Percentiles rank a stretch among this genome's conserved stretches.
Conservation (phyloP, 2,888 invertebrate species). For the Meteorus colon region DNA sequence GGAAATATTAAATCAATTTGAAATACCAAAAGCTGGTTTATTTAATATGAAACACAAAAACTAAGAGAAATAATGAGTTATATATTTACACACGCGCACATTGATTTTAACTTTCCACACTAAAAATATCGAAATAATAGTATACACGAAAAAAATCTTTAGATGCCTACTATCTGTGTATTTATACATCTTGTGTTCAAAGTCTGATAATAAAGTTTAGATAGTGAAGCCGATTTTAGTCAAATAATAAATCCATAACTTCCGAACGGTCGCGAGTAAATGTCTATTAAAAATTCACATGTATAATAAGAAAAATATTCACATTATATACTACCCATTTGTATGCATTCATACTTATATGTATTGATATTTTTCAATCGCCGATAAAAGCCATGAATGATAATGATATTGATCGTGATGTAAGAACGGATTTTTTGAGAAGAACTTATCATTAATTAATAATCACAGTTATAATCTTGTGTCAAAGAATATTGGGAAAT, state of each 20-base stretch:
- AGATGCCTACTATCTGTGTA: conserved; percentile 51
- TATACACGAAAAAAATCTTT: conserved; percentile 46
- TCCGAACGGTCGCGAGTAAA: too few species aligned
- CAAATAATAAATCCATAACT: too few species aligned
- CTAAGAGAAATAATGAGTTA: conserved; percentile 44
- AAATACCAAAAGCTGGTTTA: conserved; percentile 66
- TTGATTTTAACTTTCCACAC: conserved; percentile 11
- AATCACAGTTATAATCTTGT: neutral
- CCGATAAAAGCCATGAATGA: neutral
- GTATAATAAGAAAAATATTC: conserved; percentile 20
- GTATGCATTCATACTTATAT: neutral
- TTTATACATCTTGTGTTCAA: conserved; percentile 27
- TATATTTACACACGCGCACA: conserved; percentile 14
- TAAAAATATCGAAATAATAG: conserved; percentile 13
- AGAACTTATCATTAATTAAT: neutral
- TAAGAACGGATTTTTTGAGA: too few species aligned
- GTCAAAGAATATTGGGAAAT: neutral
- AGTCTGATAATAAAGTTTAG: too few species aligned
- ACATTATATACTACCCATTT: neutral
- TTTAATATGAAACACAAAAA: conserved; percentile 66
- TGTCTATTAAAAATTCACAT: conserved; percentile 6
- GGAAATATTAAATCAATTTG: conserved; percentile 64
- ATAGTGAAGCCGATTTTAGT: too few species aligned
- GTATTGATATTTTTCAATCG: conserved; percentile 22
- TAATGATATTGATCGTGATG: too few species aligned